Percentiles rank a stretch among this genome's conserved stretches.
Evolutionary conservation across 2,888 invertebrate genomes (phyloP).

Genomic region (Volucella zonaria): DNA sequence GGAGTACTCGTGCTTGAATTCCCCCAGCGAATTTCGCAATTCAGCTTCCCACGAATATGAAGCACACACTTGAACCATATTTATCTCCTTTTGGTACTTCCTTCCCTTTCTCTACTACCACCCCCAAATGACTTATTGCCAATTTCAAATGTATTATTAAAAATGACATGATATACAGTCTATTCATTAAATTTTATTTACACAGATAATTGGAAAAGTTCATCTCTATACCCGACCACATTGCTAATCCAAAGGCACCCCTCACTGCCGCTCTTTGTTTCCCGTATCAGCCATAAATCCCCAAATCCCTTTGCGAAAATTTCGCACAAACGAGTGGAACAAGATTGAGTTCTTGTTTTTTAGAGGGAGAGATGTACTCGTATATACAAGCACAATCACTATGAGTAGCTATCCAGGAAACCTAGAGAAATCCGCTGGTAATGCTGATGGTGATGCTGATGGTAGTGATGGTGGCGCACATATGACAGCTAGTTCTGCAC

Average conservation of each 20-base stretch:
- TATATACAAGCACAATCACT: not conserved
- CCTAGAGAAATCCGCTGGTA: constrained; percentile 35
- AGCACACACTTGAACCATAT: constrained; percentile 11
- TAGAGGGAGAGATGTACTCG: constrained; percentile 10
- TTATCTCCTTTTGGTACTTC: not conserved
- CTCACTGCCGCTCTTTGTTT: not conserved
- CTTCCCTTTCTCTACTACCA: not conserved
- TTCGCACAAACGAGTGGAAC: constrained; percentile 62
- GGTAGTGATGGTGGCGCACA: constrained; percentile 7
- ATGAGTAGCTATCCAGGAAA: constrained; percentile 21
- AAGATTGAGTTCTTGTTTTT: constrained; percentile 57
- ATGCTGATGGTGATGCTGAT: constrained; percentile 16
- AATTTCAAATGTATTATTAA: constrained; percentile 72
- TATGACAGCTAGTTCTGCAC: constrained; percentile 33
- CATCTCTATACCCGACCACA: constrained; percentile 54
- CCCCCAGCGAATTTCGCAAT: constrained; percentile 35
- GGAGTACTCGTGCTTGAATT: not conserved
- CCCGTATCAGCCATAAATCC: constrained; percentile 65
- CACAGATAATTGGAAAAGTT: constrained; percentile 74
- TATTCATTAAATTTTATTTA: constrained; percentile 74
- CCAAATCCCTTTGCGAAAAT: constrained; percentile 72
- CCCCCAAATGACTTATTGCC: constrained; percentile 68
- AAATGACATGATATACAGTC: constrained; percentile 74
- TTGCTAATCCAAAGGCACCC: constrained; percentile 40
- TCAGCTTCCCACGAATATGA: not conserved